Base-by-base conservation (phyloP, 2,888 invertebrate species). In the Rhodophaea formosa region DNA sequence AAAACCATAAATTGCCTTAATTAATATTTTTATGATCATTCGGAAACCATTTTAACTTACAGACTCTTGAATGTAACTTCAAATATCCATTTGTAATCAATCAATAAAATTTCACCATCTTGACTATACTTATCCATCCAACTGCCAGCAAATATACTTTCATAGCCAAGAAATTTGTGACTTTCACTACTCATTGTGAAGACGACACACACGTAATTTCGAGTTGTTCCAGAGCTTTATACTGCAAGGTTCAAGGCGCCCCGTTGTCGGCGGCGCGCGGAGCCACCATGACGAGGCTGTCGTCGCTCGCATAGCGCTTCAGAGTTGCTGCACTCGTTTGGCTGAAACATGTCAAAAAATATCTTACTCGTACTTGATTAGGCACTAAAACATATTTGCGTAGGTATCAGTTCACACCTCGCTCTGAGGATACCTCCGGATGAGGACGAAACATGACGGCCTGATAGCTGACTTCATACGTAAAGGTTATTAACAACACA, bases 271-370 rank as follows among this genome's bases (percentile, higher is more conserved):
- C 75, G 0, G 65, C 74, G 8, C 88, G 79, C 1, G 85, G 86
- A 0, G 80, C 82, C 23, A 82, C 88, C 69, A 83, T 86, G 65
- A 91, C 89, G 43, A 91, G 70, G 63, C 92, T 92, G 72, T 92
- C 92, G 62, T 91, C 92, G 57, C 91, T 91, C 2, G 91, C 84
- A 59, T 91, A 92, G 0, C 92, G 84, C 70, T 91, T 92, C 63
- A 91, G 63, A 1, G 84, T 80, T 1, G 82, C 77, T 1, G 84
- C 82, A 61, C 87, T 88, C 12, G 82, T 82, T 71, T 87, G 84
- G 56, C 88, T 90, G 77, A 43, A 79, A 80, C 15, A 53, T n/a
- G 12, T 39, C 7, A 10, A 39, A 32, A 5, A 39, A 39, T 2
- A 12, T 10, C 23, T 3, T 23, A 23, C 23, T 2, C 5, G 23